phyloP scores from a whole-genome alignment of 2,888 invertebrate species.

The Epinotia demarniana region DNA sequence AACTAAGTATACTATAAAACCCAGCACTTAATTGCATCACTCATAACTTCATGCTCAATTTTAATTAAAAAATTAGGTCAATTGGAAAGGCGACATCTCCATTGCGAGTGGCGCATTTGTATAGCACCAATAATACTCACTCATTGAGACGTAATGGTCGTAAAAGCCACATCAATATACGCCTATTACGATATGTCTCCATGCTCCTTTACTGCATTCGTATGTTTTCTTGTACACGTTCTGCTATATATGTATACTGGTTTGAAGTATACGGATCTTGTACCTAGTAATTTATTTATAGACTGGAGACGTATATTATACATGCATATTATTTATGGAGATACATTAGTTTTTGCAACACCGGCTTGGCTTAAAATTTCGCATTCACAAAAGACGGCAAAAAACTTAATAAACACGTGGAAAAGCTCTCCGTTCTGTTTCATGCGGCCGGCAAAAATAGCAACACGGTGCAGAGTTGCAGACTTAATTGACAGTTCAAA shows the following conservation, averaged over 20 bases:
- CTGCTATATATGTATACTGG: not conserved
- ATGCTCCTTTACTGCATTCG: slow-evolving; percentile 10
- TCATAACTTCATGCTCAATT: slow-evolving; percentile 17
- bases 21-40: slow-evolving; percentile 1
- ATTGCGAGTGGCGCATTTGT: not conserved
- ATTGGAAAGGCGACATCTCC: slow-evolving; percentile 13
- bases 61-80: slow-evolving; percentile 13
- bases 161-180: not conserved
- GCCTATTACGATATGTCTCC: slow-evolving; percentile 11
- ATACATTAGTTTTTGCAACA: not conserved
- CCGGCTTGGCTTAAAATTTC: not conserved
- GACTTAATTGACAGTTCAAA: slow-evolving; percentile 30
- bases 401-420: slow-evolving; percentile 1
- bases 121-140: not conserved
- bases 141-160: not conserved
- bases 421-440: slow-evolving; percentile 14
- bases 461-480: slow-evolving; percentile 10
- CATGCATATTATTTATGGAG: no score
- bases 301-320: no score
- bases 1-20: slow-evolving; percentile 11
- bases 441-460: slow-evolving; percentile 15
- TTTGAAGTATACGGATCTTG: not conserved
- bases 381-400: not conserved
- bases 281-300: not conserved
- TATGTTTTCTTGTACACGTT: slow-evolving; percentile 19